These are phyloP conservation scores for Drosophila melanocephala DNA, from an alignment of 2,888 invertebrate genomes.

Conservation along the genomic window DNA sequence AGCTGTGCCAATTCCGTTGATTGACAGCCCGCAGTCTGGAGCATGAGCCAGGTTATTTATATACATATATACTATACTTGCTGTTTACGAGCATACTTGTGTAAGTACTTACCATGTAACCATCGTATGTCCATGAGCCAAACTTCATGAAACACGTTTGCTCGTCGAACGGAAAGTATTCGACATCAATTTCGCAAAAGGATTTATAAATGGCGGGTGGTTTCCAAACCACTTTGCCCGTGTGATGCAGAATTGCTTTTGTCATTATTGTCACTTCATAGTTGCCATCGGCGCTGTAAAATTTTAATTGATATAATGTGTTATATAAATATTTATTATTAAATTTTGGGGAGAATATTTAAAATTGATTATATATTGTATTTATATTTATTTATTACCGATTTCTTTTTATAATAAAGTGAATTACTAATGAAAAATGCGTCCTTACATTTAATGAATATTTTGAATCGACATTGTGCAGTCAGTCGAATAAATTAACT, in stretches of 20 bases:
- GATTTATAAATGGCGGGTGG: conserved; percentile 99
- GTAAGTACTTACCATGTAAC: conserved; percentile 91
- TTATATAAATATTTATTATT: background rate
- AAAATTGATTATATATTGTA: conserved; percentile 1
- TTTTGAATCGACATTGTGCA: background rate
- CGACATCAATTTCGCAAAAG: conserved; percentile 97
- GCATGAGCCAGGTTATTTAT: conserved; percentile 16
- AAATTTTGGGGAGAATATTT: background rate
- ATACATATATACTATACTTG: conserved; percentile 6
- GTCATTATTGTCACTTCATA: conserved; percentile 99
- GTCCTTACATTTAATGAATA: background rate
- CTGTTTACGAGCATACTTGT: background rate
- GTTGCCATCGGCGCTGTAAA: conserved; percentile 96
- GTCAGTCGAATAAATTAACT: background rate
- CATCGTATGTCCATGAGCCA: conserved; percentile 96
- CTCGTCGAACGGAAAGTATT: conserved; percentile 97
- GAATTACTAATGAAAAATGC: background rate
- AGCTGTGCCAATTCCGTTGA: conserved; percentile 53
- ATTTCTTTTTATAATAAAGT: background rate
- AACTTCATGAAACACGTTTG: conserved; percentile 98
- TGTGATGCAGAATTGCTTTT: conserved; percentile 96
- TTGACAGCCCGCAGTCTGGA: conserved; percentile 55
- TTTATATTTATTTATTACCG: background rate
- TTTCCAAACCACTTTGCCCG: conserved; percentile 98
- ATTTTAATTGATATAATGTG: background rate